phyloP scores from a whole-genome alignment of 2,888 invertebrate genomes.

The Aleiodes leptofemur region DNA sequence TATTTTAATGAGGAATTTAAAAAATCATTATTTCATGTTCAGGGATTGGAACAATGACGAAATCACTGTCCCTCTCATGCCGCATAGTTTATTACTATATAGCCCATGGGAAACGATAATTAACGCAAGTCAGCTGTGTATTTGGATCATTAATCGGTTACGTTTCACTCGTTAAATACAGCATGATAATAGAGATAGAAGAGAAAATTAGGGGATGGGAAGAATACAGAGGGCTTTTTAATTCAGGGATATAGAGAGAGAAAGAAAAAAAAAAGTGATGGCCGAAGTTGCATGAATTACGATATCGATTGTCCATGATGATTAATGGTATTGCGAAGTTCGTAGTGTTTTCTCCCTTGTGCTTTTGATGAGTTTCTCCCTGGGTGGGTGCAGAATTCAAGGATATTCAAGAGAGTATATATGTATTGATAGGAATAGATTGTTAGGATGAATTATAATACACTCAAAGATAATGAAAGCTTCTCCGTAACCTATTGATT shows the following conservation, averaged over 20 bases:
- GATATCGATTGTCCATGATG: constrained; percentile 63
- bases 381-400: background rate
- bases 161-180: constrained; percentile 8
- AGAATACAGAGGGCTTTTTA: background rate
- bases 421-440: constrained; percentile 4
- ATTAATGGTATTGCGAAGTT: constrained; percentile 57
- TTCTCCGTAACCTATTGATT: background rate
- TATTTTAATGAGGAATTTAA: no score
- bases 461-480: constrained; percentile 35
- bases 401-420: background rate
- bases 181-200: constrained; percentile 1
- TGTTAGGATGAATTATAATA: constrained; percentile 6
- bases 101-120: constrained; percentile 1
- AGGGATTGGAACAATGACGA: no score
- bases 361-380: background rate
- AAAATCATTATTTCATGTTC: no score
- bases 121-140: background rate
- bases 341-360: background rate
- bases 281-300: constrained; percentile 37
- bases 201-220: background rate
- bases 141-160: constrained; percentile 21
- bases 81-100: no score
- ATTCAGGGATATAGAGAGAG: background rate
- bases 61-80: no score
- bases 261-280: background rate